Evolutionary conservation across 1,140 invertebrate species (phyloP), one percentile per base, ranked within the genome.

Genomic region (Aphelenchoides avenae): DNA sequence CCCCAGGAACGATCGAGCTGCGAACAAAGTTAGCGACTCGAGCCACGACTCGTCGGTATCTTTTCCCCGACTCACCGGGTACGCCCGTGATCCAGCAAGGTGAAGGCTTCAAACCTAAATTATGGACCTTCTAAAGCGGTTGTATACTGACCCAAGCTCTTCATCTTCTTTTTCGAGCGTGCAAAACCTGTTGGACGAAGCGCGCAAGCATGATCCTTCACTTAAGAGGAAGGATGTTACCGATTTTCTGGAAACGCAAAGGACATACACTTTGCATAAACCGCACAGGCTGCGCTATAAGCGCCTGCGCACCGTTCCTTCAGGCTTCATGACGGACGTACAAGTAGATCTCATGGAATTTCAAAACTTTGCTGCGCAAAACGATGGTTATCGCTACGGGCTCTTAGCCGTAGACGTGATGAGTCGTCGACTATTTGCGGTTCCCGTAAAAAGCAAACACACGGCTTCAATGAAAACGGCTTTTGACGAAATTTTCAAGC

Each of bases 331-430:
- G 49, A 52, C 49, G 20, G 49, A 52, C 15, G 36, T 37, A 4
- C 49, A 52, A n/a, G 49, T 52, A 11, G 49, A 52, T 24, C 30
- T 52, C 22, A 40, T 40, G 15, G 47, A 50, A 30, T 40, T 50
- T 13, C 47, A 50, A 15, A 18, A 30, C 4, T 15, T 50, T 7
- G 33, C 47, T 36, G n/a, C 31, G 6, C 47, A 50, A n/a, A 50
- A 50, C 39, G 18, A 22, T 15, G 47, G 47, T n/a, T 37, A 51
- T 51, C 26, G 31, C 6, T 51, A 51, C 20, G 18, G 36, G 7
- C 33, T 51, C 33, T 18, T 51, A 2, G 39, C n/a, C 20, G 22
- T 51, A 9, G 48, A 51, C 24, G 39, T 51, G 2, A 33, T 51
- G 2, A 37, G 33, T 9, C 36, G 42, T 18, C 40, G 34, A 3